A percentile compares a stretch with the other conserved stretches of the same genome.
Conservation (phyloP, 2,888 invertebrate species). For the Palloptera scutellata region DNA sequence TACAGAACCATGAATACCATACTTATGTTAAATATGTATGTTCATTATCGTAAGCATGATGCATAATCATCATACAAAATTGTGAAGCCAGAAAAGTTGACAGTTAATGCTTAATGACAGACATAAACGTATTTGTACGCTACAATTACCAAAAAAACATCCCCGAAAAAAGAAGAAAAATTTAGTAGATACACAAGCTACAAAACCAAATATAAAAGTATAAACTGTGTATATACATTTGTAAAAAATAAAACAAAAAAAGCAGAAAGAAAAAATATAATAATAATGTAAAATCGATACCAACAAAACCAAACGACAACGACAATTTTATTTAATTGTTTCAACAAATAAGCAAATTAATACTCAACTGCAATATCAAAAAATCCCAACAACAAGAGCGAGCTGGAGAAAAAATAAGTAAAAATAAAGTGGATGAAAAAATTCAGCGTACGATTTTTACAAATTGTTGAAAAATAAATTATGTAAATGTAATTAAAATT, state of each 20-base stretch:
- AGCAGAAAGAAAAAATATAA: not conserved
- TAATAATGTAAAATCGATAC: conserved; percentile 48
- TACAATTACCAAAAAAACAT: too few relatives aligned
- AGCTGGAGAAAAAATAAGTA: too few relatives aligned
- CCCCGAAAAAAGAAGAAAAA: too few relatives aligned
- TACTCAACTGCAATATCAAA: not conserved
- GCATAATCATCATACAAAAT: not conserved
- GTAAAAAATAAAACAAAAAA: not conserved
- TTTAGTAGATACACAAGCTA: too few relatives aligned
- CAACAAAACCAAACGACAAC: conserved; percentile 45
- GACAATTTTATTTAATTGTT: conserved; percentile 56
- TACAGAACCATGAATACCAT: too few relatives aligned
- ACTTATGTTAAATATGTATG: too few relatives aligned
- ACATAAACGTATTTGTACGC: conserved; percentile 7
- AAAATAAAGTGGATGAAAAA: too few relatives aligned
- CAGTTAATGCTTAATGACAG: conserved; percentile 29
- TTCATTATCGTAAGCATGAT: too few relatives aligned
- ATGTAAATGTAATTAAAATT: conserved; percentile 5
- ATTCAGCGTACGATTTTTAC: not conserved
- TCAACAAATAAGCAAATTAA: conserved; percentile 34
- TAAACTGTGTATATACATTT: not conserved
- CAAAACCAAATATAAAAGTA: not conserved
- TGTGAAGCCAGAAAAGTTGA: conserved; percentile 23
- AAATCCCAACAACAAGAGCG: too few relatives aligned
- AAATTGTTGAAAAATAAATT: conserved; percentile 4